phyloP scores from a whole-genome alignment of 2,888 invertebrate species.

The Aethes cnicana region DNA sequence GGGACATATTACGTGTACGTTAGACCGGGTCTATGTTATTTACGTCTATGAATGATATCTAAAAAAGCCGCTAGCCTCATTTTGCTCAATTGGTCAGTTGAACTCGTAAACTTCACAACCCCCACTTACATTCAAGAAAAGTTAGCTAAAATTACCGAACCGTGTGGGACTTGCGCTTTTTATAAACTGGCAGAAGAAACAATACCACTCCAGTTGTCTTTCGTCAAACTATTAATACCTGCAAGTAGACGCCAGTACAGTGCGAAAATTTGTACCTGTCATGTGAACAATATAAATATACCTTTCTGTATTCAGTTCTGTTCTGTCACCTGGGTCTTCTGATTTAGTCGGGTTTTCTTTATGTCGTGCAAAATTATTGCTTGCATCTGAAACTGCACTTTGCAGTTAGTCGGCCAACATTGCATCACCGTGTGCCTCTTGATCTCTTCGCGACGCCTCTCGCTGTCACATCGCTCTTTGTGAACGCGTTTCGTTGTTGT shows the following conservation, averaged over 20 bases:
- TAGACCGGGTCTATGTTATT: no score
- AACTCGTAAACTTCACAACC: no score
- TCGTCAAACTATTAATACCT: constrained; percentile 33
- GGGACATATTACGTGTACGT: no score
- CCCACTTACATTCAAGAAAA: no score
- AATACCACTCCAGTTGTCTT: constrained; percentile 26
- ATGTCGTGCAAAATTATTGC: constrained; percentile 1
- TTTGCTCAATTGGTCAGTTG: no score
- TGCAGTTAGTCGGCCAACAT: constrained; percentile 6
- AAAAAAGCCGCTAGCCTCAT: no score
- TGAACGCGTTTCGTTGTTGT: constrained; percentile 6
- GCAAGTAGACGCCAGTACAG: constrained; percentile 8
- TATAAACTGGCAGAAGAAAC: constrained; percentile 16
- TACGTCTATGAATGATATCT: no score
- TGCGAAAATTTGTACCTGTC: constrained; percentile 3
- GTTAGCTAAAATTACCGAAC: not conserved
- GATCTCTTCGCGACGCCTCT: not conserved
- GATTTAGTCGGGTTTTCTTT: constrained; percentile 3
- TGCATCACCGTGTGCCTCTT: not conserved
- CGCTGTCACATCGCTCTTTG: constrained; percentile 1
- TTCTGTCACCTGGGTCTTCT: not conserved
- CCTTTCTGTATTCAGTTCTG: not conserved
- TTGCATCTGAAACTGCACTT: not conserved
- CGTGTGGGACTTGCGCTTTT: constrained; percentile 7
- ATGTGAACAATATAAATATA: not conserved